Evolutionary conservation across 2,888 invertebrate genomes (phyloP), one percentile per base, ranked within the genome.

Genomic region (Synanthedon myopaeformis): DNA sequence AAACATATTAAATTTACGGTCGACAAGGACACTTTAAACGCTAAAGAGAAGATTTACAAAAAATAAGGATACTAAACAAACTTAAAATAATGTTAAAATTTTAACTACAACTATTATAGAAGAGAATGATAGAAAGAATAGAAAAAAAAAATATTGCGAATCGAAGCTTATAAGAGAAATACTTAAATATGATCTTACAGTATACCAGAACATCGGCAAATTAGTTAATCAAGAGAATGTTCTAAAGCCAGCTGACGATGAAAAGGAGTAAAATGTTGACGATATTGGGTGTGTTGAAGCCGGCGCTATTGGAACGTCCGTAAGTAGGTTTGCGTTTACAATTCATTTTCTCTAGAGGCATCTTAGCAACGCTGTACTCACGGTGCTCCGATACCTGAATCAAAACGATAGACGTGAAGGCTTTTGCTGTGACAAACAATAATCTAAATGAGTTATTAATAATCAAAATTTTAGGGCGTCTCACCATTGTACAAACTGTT

Each of bases 281-380:
- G 55, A 76, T 13, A 8, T 4, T 17, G 49, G 49, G 49, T 67
- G 65, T 41, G 69, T 66, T 51, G 59, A 59, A 3, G 69, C 13
- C 71, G 55, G 74, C 82, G 55, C 63, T 63, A n/a, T 76, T 76
- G 6, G 81, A 71, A 54, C 82, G 72, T 4, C 82, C 82, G 61
- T 77, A 80, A 1, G 82, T 72, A 14, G 84, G 89, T 79, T 93
- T 93, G 67, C 93, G 91, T 59, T 92, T 92, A 84, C 95, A 95
- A 72, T 92, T 92, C 94, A 95, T 94, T 73, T 92, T 91, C 61
- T 94, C 94, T 57, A 94, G 82, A 0, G 95, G 95, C 89, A 95
- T 91, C 73, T 91, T 92, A 69, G 94, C 93, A 55, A 95, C 91
- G 69, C 91, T 92, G 81, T 94, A 95, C 74, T 96, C 95, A 41